Base-by-base conservation (phyloP, 2,797 vertebrate genomes). In the Enteromius trimaculatus region DNA sequence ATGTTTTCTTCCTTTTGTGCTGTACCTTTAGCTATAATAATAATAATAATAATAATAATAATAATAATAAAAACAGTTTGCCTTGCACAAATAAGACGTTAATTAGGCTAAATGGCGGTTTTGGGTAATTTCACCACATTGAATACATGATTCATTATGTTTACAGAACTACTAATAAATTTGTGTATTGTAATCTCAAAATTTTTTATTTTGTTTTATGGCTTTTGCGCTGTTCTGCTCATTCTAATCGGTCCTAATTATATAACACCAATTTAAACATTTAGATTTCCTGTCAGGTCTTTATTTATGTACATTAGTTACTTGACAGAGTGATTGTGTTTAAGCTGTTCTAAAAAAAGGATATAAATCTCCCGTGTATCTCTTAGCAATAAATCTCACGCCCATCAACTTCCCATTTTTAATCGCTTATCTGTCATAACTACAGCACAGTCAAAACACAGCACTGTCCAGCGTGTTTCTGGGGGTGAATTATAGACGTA, bases 371-470 rank as follows among this genome's bases (percentile, higher is more conserved):
- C 9, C 6, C 42, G 34, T 39, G 39, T 21, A 71, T 70, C 66
- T 39, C 5, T 70, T 42, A 78, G 65, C 42, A 71, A 64, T 83
- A 77, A 77, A 71, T 17, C 13, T 47, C 26, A 78, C 21, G 0
- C 31, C 44, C 60, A 42, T 39, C n/a, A 26, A 66, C 58, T 77
- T 69, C 80, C 55, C 31, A 29, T 65, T 53, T 51, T 51, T 19
- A 16, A 81, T 17, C 10, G n/a, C 4, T 39, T 68, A 58, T 37
- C 34, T 77, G 21, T 39, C 39, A 31, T 47, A 64, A 13, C 10
- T 64, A 31, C 70, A 51, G 70, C 6, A 64, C 42, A 71, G 21
- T 47, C 23, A 23, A 71, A 64, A 78, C 37, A 62, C 70, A 75
- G 29, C 42, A 34, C 58, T 65, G 44, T 60, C 53, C 31, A 29